phyloP scores from a whole-genome alignment of 1,140 invertebrate genomes.

The Drosophila tani region DNA sequence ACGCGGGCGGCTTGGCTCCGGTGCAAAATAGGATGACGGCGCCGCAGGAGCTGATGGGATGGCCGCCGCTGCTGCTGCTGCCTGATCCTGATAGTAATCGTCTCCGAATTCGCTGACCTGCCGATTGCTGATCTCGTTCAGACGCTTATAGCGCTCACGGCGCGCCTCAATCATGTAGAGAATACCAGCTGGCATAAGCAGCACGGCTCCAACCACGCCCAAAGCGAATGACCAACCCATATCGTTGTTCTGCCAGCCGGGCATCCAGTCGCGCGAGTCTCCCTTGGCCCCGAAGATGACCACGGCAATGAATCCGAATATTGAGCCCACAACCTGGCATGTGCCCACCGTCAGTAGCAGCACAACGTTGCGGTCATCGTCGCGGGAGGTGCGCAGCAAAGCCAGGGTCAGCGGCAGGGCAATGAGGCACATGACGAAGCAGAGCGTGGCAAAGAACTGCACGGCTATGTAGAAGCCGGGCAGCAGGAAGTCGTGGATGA shows the following conservation, averaged over 20 bases:
- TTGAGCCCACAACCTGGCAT: conserved; percentile 89
- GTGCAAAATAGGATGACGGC: conserved; percentile 77
- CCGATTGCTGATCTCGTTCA: conserved; percentile 88
- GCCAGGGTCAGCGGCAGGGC: conserved; percentile 89
- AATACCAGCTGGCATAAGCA: conserved; percentile 90
- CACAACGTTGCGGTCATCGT: conserved; percentile 91
- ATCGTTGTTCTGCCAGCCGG: conserved; percentile 97
- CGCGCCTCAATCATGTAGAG: conserved; percentile 93
- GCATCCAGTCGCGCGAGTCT: conserved; percentile 97
- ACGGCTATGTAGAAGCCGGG: conserved; percentile 96
- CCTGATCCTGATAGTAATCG: conserved; percentile 82
- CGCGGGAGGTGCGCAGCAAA: conserved; percentile 91
- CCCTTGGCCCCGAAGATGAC: conserved; percentile 93
- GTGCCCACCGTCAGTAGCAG: conserved; percentile 90
- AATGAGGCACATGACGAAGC: conserved; percentile 91
- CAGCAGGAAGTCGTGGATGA: conserved; percentile 92
- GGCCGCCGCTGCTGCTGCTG: conserved; percentile 40
- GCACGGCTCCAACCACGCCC: conserved; percentile 91
- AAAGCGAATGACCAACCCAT: conserved; percentile 97
- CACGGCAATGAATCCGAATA: conserved; percentile 89
- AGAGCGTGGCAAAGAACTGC: conserved; percentile 96
- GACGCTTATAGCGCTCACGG: conserved; percentile 89
- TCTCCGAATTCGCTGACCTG: conserved; percentile 88
- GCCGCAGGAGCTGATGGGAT: conserved; percentile 59
- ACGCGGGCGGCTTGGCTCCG: conserved; percentile 75